Evolutionary conservation across 1,140 invertebrate species (phyloP).

Genomic region (Eriosoma lanigerum): DNA sequence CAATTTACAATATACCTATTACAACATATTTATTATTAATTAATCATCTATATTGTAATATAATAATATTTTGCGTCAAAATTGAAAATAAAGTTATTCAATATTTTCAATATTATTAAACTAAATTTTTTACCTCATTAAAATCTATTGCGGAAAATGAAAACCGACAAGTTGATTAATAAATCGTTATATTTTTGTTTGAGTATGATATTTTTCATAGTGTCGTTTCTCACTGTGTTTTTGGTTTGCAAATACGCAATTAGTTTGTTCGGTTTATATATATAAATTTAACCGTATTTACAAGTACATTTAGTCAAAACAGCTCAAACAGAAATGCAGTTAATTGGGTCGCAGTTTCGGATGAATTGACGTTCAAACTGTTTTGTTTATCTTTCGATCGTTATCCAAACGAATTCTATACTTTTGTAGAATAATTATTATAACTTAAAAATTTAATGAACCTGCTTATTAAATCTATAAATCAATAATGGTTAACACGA

Average conservation of each 20-base stretch:
- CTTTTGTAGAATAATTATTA: background rate
- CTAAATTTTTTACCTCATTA: no score
- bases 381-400: slow-evolving; percentile 43
- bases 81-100: no score
- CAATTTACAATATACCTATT: no score
- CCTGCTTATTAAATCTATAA: background rate
- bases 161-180: background rate
- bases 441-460: slow-evolving; percentile 26
- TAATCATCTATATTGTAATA: no score
- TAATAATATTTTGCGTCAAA: no score
- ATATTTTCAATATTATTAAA: no score
- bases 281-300: slow-evolving; percentile 34
- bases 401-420: slow-evolving; percentile 37
- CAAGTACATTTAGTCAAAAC: slow-evolving; percentile 5
- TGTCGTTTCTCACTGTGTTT: background rate
- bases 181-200: background rate
- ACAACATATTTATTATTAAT: no score
- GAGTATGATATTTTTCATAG: background rate
- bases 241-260: background rate
- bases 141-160: background rate
- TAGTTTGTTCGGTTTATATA: no score
- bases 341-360: slow-evolving; percentile 47
- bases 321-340: background rate
- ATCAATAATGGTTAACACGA: slow-evolving; percentile 7
- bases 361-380: slow-evolving; percentile 22